Base-by-base conservation (phyloP, 2,888 invertebrate species). In the Clusia tigrina region DNA sequence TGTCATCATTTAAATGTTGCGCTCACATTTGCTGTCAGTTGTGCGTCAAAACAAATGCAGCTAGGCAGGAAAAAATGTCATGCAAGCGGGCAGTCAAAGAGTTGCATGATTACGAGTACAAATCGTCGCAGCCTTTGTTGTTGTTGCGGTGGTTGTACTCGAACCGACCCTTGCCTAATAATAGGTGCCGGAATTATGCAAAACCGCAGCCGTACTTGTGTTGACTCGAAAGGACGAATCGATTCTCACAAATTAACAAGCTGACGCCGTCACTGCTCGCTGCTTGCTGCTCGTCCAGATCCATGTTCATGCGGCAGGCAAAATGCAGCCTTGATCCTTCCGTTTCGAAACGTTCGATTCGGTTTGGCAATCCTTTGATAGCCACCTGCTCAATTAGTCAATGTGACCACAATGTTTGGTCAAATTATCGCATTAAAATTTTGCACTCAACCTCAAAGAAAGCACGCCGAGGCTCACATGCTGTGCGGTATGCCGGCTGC, bases 351-450 rank as follows among this genome's bases (percentile, higher is more conserved):
- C 51, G 42, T 48, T 48, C 48, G 48, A 48, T 48, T 48, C 66
- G 63, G 64, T 64, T 65, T 62, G 63, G 65, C 67, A 63, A 58
- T 64, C 59, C 64, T 67, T 65, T 68, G 71, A 68, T 69, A 69
- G 69, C 70, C 79, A 81, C 81, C 80, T 80, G 80, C 78, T 80
- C 80, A 81, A 80, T 80, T 80, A 80, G 81, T 81, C 81, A 78
- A 80, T 81, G 78, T 76, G 75, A 81, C 80, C 80, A 74, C 80
- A 80, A 81, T 74, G 78, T 78, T 80, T 79, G 81, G 81, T 81
- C 78, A 79, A 80, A 81, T 80, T 78, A 81, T 81, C 77, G 79
- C 79, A 80, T 81, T 80, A 79, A 81, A 79, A 80, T 80, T 78
- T 74, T 80, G 79, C 78, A 78, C 78, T 75, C 80, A 80, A 80